Evolutionary conservation across 2,797 vertebrate species (phyloP), one percentile per base, ranked within the genome.

Genomic region (Columba guinea): DNA sequence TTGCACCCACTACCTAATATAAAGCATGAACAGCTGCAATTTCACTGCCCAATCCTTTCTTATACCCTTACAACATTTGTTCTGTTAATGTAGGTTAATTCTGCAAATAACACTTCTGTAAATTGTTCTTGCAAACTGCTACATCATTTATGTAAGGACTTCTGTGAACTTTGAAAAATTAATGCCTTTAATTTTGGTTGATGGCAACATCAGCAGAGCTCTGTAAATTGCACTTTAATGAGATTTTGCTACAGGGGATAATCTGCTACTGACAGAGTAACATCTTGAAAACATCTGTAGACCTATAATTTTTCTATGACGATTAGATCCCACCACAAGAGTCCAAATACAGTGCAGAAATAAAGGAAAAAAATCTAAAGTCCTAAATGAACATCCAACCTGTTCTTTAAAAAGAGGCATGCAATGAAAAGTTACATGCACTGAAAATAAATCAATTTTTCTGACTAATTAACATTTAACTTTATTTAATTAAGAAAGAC

Each of bases 201-300:
- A 99, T 99, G 99, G 99, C 99, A 99, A 99, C 99, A 99, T 99
- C 99, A 99, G 99, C 98, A 98, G 98, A 98, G 99, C 99, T 99
- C 99, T 98, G 99, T 99, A 99, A 99, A 99, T 99, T 99, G 99
- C 99, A 99, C 98, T 99, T 99, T 99, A 99, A 99, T 99, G 99
- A 99, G 99, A 99, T 99, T 99, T 99, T 99, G 99, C 99, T 99
- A 99, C 99, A 99, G 99, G 99, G 99, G 99, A 99, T 99, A 99
- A 99, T 99, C 99, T 99, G 99, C 99, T 99, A 99, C 99, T 99
- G 99, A 99, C 99, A 99, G 98, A 99, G 98, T 98, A 99, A 99
- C 99, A 99, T 99, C 99, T 99, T 99, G 99, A 99, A 99, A 99
- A 99, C 99, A 99, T 99, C 99, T 99, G 99, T 99, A 99, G 99